Conservation (phyloP, 2,888 invertebrate species). For the Chrysolina americana region DNA sequence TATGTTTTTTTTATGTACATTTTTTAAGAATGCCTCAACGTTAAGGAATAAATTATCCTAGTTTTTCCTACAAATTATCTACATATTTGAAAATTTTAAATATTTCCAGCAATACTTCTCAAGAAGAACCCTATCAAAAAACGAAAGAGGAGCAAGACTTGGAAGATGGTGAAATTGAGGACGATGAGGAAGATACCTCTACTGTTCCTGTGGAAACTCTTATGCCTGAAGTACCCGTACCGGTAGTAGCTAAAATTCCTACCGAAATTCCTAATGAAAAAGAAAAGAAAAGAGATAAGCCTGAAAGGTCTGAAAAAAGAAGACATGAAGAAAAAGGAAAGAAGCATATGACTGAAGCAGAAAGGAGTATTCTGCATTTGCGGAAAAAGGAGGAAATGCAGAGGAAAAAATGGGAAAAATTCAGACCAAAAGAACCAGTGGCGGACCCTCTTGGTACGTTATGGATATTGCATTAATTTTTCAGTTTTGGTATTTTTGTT, state of each 20-base stretch:
- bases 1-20: too few species aligned
- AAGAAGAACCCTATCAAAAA: constrained; percentile 64
- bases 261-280: constrained; percentile 35
- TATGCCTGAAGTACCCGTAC: constrained; percentile 27
- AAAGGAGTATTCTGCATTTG: constrained; percentile 67
- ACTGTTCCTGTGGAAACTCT: constrained; percentile 36
- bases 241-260: constrained; percentile 25
- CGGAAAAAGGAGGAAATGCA: constrained; percentile 66
- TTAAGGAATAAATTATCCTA: too few species aligned
- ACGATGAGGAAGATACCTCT: constrained; percentile 73
- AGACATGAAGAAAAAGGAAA: constrained; percentile 59
- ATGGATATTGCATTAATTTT: background rate
- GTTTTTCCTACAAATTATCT: too few species aligned
- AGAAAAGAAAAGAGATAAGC: constrained; percentile 48
- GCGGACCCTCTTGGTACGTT: constrained; percentile 50
- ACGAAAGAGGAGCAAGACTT: constrained; percentile 74
- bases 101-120: constrained; percentile 45
- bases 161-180: constrained; percentile 91
- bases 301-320: constrained; percentile 47
- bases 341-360: constrained; percentile 68
- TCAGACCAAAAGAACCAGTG: constrained; percentile 59
- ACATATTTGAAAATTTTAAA: background rate
- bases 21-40: too few species aligned
- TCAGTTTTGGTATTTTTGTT: too few species aligned
- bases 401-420: constrained; percentile 66